Evolutionary conservation across 35 echinoderm and acorn worm species (phyloP).

Genomic region (Hemicentrotus pulcherrimus): DNA sequence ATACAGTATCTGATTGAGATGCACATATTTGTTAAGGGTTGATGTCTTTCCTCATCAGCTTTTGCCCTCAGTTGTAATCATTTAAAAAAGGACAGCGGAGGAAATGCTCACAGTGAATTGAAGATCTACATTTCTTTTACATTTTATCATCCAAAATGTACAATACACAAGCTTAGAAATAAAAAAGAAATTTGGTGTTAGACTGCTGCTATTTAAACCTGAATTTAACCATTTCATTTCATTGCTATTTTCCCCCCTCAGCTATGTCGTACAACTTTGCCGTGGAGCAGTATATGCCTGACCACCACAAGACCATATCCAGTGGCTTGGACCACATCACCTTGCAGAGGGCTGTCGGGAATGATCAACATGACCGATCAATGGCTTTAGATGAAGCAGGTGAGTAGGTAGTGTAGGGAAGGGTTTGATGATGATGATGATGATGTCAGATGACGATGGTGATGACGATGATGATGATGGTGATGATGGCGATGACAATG

Average conservation of each 20-base stretch:
- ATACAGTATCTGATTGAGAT: too few species aligned
- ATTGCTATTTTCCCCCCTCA: background rate
- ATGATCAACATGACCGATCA: background rate
- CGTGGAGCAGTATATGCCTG: conserved; percentile 55
- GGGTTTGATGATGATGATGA: background rate
- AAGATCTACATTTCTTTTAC: too few species aligned
- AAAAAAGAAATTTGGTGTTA: background rate
- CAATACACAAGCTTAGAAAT: too few species aligned
- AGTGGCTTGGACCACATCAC: conserved; percentile 40
- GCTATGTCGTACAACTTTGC: conserved; percentile 60
- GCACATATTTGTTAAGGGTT: too few species aligned
- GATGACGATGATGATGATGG: background rate
- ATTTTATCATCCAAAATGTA: too few species aligned
- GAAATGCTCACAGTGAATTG: too few species aligned
- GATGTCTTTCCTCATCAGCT: too few species aligned
- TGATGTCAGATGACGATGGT: background rate
- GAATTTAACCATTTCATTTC: too few species aligned
- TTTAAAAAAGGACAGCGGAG: too few species aligned
- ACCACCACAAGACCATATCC: background rate
- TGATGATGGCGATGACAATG: background rate
- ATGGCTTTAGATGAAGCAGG: background rate
- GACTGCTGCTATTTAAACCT: too few species aligned
- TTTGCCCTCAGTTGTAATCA: too few species aligned
- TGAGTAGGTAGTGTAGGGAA: background rate
- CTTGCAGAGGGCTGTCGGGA: background rate